Conservation (phyloP, 2,888 invertebrate species). For the Andrena hattorfiana region DNA sequence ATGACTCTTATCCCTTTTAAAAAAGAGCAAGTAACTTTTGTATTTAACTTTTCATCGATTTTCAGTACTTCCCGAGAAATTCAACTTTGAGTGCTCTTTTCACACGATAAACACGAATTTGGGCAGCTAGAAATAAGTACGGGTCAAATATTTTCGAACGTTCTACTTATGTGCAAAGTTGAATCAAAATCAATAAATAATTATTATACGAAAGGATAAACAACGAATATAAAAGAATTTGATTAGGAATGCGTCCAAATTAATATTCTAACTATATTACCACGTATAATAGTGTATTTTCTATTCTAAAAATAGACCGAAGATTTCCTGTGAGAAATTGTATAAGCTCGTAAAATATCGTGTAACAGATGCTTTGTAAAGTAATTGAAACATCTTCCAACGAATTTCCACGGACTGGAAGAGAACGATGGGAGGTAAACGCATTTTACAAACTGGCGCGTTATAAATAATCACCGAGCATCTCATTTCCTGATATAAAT, state of each 20-base stretch:
- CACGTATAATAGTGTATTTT: background rate
- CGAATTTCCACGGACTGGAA: background rate
- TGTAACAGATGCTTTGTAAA: background rate
- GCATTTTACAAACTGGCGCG: constrained; percentile 9
- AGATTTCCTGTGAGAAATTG: background rate
- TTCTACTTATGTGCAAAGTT: too few species aligned
- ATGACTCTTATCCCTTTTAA: too few species aligned
- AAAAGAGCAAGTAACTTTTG: too few species aligned
- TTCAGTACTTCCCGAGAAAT: too few species aligned
- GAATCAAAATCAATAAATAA: too few species aligned
- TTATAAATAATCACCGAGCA: constrained; percentile 10
- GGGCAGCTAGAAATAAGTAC: too few species aligned
- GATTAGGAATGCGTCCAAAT: background rate
- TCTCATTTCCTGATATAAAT: constrained; percentile 33
- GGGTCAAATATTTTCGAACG: too few species aligned
- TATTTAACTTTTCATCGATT: too few species aligned
- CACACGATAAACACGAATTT: too few species aligned
- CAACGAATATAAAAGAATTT: background rate
- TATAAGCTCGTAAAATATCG: background rate
- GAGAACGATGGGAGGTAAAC: background rate
- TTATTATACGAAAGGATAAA: background rate
- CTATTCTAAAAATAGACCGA: background rate
- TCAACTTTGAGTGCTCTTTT: too few species aligned
- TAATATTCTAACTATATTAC: background rate
- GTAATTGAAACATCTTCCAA: background rate